These are phyloP conservation scores for Escarpia spicata DNA, from an alignment of 2,888 invertebrate genomes.

Conservation along the genomic window DNA sequence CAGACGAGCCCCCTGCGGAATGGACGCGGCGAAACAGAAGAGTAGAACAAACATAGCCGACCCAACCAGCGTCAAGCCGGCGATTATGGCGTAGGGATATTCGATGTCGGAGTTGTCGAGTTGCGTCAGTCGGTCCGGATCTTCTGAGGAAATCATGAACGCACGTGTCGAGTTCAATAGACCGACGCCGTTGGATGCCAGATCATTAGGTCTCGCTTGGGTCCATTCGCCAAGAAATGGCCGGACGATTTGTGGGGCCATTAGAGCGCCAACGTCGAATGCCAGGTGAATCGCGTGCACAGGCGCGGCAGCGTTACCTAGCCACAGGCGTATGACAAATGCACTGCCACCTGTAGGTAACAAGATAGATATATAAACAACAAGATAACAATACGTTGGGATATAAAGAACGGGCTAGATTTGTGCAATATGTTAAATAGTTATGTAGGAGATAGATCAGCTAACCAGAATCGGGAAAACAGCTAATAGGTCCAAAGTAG, in stretches of 20 bases:
- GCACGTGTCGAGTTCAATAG: background rate
- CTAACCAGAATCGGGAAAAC: background rate
- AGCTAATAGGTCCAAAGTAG: too few species aligned
- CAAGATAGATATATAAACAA: background rate
- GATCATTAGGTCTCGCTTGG: background rate
- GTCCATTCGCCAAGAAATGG: slow-evolving; percentile 28
- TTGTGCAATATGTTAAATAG: background rate
- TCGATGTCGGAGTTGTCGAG: slow-evolving; percentile 5
- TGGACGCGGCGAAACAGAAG: background rate
- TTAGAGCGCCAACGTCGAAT: slow-evolving; percentile 35
- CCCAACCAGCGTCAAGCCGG: slow-evolving; percentile 18
- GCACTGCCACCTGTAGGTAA: slow-evolving; percentile 27
- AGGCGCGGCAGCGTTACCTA: slow-evolving; percentile 31
- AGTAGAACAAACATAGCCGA: background rate
- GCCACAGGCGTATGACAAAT: slow-evolving; percentile 30
- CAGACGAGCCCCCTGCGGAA: background rate
- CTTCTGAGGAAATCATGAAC: background rate
- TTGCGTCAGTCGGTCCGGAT: background rate
- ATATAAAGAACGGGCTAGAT: background rate
- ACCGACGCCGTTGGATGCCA: background rate
- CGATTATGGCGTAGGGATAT: slow-evolving; percentile 22
- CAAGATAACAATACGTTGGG: background rate
- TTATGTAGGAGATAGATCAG: too few species aligned
- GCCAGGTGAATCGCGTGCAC: slow-evolving; percentile 32
- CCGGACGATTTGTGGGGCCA: slow-evolving; percentile 32